Conservation (phyloP, 2,113 vertebrate genomes). For the Naja naja region DNA sequence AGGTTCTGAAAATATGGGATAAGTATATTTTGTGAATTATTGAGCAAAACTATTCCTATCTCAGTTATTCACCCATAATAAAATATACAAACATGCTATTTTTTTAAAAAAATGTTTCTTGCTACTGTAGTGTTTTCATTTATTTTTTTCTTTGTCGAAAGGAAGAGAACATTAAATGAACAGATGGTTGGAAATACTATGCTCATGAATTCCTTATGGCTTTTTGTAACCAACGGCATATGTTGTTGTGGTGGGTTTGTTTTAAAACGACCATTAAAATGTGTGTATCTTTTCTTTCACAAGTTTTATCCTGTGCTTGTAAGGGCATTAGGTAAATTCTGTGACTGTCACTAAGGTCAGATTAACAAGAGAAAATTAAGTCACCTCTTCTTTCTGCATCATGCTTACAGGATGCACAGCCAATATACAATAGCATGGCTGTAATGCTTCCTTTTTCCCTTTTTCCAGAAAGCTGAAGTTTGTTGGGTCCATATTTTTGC, state of each 20-base stretch:
- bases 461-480: background rate
- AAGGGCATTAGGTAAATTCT: background rate
- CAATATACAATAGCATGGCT: background rate
- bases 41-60: background rate
- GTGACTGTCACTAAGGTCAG: background rate
- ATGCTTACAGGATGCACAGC: background rate
- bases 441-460: background rate
- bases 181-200: slow-evolving; percentile 10
- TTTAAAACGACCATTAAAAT: background rate
- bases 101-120: background rate
- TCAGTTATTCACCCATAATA: background rate
- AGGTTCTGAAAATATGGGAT: background rate
- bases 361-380: background rate
- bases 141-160: background rate
- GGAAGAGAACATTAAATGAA: background rate
- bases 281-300: background rate
- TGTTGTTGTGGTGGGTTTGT: background rate
- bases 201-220: background rate
- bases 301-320: background rate
- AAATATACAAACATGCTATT: background rate
- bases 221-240: background rate
- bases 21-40: background rate
- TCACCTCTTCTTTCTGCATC: background rate
- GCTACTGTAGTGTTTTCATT: background rate
- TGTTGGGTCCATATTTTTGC: background rate